Conservation (phyloP, 1,140 invertebrate species). For the Sipha flava region DNA sequence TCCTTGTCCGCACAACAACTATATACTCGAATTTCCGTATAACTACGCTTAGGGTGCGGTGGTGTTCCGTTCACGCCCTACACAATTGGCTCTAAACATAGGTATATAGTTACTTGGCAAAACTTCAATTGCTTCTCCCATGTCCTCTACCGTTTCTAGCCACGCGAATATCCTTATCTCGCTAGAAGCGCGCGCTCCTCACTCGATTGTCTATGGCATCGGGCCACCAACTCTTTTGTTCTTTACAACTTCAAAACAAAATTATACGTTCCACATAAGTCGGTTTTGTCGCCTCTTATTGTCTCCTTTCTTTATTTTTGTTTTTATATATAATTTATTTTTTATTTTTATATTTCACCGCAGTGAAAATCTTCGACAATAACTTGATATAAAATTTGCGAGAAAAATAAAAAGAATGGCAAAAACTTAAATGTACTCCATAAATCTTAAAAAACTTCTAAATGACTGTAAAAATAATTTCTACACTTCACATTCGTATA, state of each 20-base stretch:
- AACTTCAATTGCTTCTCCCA: constrained; percentile 23
- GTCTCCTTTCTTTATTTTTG: background rate
- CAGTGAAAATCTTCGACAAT: background rate
- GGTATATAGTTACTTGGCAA: constrained; percentile 11
- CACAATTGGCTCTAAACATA: background rate
- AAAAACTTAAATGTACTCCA: background rate
- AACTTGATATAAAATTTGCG: background rate
- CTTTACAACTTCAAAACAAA: background rate
- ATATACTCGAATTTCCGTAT: background rate
- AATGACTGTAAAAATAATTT: too few species aligned
- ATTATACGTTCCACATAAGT: constrained; percentile 18
- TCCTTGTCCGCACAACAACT: background rate
- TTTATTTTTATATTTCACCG: background rate
- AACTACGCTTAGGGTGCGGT: background rate
- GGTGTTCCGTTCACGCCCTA: too few species aligned
- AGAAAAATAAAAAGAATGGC: background rate
- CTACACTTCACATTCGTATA: too few species aligned
- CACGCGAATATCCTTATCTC: background rate
- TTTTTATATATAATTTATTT: too few species aligned
- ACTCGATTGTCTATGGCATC: constrained; percentile 24
- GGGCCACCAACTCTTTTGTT: constrained; percentile 26
- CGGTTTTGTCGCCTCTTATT: background rate
- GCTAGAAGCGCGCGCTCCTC: background rate
- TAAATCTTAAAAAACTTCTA: background rate
- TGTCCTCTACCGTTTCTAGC: too few species aligned